phyloP scores from a whole-genome alignment of 2,113 vertebrate species.

The Pedionomus torquatus region DNA sequence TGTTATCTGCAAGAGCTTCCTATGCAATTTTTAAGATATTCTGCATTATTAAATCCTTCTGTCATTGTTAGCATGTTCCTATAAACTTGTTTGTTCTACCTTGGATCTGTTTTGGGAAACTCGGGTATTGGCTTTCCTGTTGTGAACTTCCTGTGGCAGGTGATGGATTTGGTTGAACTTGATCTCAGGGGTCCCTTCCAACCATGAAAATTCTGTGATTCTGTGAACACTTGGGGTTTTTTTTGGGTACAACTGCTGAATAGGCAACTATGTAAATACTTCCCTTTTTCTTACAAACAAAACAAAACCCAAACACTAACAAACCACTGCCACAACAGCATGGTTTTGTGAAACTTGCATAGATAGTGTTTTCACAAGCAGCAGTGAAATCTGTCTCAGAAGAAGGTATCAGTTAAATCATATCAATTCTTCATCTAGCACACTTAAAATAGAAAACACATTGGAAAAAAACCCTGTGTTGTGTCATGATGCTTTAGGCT shows the following conservation, averaged over 20 bases:
- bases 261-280: neutral
- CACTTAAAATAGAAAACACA: neutral
- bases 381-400: neutral
- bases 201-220: no score
- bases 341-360: neutral
- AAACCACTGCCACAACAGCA: neutral
- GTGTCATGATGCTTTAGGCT: neutral
- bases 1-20: neutral
- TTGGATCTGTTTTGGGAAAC: neutral
- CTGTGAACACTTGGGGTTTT: neutral
- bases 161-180: neutral
- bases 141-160: neutral
- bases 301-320: neutral
- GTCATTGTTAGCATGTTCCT: neutral
- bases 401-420: neutral
- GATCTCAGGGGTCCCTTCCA: no score
- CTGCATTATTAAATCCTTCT: neutral
- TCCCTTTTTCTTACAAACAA: neutral
- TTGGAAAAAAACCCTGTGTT: neutral
- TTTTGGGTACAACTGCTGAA: neutral
- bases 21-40: neutral
- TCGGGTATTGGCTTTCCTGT: neutral
- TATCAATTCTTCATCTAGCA: neutral
- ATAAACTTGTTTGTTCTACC: neutral
- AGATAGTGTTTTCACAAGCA: neutral